A percentile compares a stretch with the other conserved stretches of the same genome.
phyloP scores from a whole-genome alignment of 2,888 invertebrate species.

The Hydrotaea cyrtoneurina region DNA sequence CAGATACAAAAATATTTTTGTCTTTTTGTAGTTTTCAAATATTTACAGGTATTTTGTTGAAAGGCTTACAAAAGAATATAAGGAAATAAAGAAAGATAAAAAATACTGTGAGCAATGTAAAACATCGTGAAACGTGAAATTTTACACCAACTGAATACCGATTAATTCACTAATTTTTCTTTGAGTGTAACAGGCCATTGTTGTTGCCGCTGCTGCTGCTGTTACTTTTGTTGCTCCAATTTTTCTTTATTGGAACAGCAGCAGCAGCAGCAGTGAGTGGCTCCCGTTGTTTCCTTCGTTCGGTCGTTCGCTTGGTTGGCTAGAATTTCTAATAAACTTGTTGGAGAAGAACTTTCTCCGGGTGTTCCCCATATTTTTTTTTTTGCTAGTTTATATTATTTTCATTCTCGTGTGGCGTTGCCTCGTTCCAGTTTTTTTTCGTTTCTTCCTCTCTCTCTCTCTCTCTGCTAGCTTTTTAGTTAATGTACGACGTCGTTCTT shows the following conservation, averaged over 20 bases:
- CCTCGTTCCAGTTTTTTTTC: not conserved
- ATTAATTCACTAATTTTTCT: too few species aligned
- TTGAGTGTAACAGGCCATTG: too few species aligned
- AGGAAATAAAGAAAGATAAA: too few species aligned
- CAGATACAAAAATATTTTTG: too few species aligned
- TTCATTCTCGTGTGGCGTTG: slow-evolving; percentile 20
- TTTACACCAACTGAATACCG: too few species aligned
- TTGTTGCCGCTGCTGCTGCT: not conserved
- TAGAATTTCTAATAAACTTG: slow-evolving; percentile 58
- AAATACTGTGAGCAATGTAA: too few species aligned
- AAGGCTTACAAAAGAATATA: too few species aligned
- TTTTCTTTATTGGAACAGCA: not conserved
- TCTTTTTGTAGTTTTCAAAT: too few species aligned
- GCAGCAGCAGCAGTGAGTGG: not conserved
- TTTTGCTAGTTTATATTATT: slow-evolving; percentile 29
- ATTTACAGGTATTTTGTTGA: too few species aligned
- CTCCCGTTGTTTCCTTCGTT: not conserved
- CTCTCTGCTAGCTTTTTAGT: slow-evolving; percentile 7
- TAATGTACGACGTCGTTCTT: slow-evolving; percentile 6
- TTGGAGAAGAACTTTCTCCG: slow-evolving; percentile 28
- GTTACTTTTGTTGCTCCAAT: not conserved
- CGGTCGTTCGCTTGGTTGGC: not conserved
- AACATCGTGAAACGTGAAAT: too few species aligned
- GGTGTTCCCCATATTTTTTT: not conserved
- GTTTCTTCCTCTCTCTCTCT: not conserved